Evolutionary conservation across 2,888 invertebrate species (phyloP), one percentile per base, ranked within the genome.

Genomic region (Eledona agricola): DNA sequence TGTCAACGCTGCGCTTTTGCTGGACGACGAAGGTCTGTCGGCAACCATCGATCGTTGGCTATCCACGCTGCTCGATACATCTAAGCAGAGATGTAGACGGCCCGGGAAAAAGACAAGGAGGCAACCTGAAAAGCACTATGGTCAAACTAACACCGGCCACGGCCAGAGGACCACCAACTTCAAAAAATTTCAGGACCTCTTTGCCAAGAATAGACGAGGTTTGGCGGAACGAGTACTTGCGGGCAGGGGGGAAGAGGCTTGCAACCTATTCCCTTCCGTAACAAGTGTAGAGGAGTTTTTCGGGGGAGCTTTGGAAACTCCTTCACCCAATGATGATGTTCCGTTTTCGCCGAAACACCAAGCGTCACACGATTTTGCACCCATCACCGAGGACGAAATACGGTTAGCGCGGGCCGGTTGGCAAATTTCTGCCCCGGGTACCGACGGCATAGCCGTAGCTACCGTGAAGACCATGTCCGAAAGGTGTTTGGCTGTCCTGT

Each of bases 111-210:
- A 16, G 6, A 16, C 6, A 2, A 32, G 7, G 2, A 16, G 7
- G 6, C 15, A 10, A 13, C 15, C 37, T 7, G 1, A 5, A 2
- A 6, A 3, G 5, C 32, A 50, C 5, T 50, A 42, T 19, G 50
- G 17, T 12, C 3, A 22, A 10, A 42, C 23, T 1, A 19, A 12
- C 11, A 23, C 32, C 9, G 51, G 35, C 2, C 7, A 7, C 2
- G 15, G 28, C 5, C 7, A 19, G 4, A 12, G 43, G 1, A 16
- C 20, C n/a, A 6, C 34, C 1, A 10, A 15, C n/a, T 43, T 23
- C 11, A 43, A 51, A 9, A 42, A 35, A 29, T 2, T 6, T 5
- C 35, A 43, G 10, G 51, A 51, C 35, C 4, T 50, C 11, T 50
- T 16, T 11, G 7, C 4, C 7, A 40, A 17, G 19, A 23, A 29